Evolutionary conservation across 2,888 invertebrate species (phyloP).

Genomic region (Didymodactylos carnosus): DNA sequence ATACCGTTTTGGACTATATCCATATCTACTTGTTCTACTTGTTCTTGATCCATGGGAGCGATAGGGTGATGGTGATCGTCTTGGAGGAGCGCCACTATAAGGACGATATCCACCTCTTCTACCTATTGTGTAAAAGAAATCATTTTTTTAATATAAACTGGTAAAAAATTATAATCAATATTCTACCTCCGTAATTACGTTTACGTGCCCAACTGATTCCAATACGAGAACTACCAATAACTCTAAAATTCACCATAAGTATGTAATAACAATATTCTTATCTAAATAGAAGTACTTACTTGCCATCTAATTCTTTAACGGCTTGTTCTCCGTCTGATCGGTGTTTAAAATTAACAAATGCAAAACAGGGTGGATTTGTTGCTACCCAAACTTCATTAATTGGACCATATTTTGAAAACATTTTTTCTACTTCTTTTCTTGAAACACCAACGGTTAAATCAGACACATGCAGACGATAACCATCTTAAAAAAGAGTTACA

Average conservation of each 20-base stretch:
- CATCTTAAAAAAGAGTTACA: background rate
- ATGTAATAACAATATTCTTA: background rate
- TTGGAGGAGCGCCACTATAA: background rate
- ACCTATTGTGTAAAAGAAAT: background rate
- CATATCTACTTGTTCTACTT: too few species aligned
- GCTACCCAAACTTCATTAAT: conserved; percentile 43
- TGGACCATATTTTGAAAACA: conserved; percentile 40
- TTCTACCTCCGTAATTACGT: background rate
- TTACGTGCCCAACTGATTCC: background rate
- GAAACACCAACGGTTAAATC: conserved; percentile 39
- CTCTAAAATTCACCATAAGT: background rate
- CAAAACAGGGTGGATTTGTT: conserved; percentile 43
- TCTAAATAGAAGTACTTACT: background rate
- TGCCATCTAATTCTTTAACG: conserved; percentile 57
- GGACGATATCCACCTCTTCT: background rate
- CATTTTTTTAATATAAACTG: background rate
- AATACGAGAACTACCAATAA: background rate
- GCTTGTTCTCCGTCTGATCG: conserved; percentile 49
- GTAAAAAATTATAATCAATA: background rate
- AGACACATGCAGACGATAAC: conserved; percentile 39
- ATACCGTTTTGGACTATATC: too few species aligned
- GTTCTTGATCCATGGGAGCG: too few species aligned
- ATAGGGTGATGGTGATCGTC: background rate
- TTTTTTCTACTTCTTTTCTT: conserved; percentile 39
- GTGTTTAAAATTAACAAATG: conserved; percentile 42